These are phyloP conservation scores for Brachystomella parvula DNA, from an alignment of 1,140 invertebrate genomes.

Conservation along the genomic window DNA sequence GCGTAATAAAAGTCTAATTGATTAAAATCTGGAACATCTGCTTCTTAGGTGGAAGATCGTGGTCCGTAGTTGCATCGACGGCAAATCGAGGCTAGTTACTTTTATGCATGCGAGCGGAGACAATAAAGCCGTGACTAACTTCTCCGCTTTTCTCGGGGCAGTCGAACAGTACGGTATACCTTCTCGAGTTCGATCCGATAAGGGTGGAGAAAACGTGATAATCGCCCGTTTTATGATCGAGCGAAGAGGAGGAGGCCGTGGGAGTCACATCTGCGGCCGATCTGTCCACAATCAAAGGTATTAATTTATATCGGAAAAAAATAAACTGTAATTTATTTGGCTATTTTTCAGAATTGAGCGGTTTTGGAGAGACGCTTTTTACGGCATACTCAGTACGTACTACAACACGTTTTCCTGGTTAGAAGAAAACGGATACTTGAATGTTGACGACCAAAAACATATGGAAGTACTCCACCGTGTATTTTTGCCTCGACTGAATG, in stretches of 20 bases:
- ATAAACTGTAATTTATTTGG: too few relatives aligned
- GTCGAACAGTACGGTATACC: neutral
- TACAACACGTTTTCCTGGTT: neutral
- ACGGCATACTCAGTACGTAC: constrained; percentile 2
- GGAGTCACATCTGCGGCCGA: constrained; percentile 25
- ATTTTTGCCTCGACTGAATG: constrained; percentile 25
- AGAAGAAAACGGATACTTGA: constrained; percentile 7
- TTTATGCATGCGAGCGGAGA: constrained; percentile 10
- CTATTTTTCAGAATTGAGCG: constrained; percentile 21
- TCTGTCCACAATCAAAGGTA: constrained; percentile 34
- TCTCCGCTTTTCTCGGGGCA: constrained; percentile 2
- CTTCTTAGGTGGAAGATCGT: constrained; percentile 21
- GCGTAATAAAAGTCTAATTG: neutral
- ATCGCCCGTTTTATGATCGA: constrained; percentile 28
- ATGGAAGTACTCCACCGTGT: constrained; percentile 17
- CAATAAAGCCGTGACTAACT: constrained; percentile 14
- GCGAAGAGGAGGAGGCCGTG: constrained; percentile 16
- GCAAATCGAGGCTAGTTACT: constrained; percentile 9
- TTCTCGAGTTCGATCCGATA: constrained; percentile 17
- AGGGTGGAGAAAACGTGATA: constrained; percentile 24
- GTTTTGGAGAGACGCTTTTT: constrained; percentile 17
- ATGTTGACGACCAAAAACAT: constrained; percentile 11
- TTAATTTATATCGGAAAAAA: too few relatives aligned
- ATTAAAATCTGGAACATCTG: neutral
- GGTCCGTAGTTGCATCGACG: constrained; percentile 17